Evolutionary conservation across 2,797 vertebrate genomes (phyloP).

Genomic region (Taenioides sp.): DNA sequence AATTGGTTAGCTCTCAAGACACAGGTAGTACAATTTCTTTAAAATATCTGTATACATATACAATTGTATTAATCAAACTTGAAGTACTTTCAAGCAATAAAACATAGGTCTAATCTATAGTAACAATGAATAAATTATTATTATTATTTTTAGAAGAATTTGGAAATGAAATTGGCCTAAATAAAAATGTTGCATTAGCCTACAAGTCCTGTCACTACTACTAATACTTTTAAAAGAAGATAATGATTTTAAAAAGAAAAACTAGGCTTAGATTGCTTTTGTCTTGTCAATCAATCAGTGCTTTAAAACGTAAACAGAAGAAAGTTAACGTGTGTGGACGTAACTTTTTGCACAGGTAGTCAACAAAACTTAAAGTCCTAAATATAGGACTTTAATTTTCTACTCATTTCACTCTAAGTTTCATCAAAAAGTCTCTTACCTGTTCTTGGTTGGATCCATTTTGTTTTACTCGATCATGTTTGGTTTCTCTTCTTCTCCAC

Average conservation of each 20-base stretch:
- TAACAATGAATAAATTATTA: too few species aligned
- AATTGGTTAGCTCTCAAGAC: not conserved
- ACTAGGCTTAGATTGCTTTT: not conserved
- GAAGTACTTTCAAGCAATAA: not conserved
- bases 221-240: not conserved
- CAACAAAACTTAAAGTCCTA: slow-evolving; percentile 22
- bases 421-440: slow-evolving; percentile 56
- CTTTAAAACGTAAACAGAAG: slow-evolving; percentile 1
- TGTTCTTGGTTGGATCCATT: slow-evolving; percentile 69
- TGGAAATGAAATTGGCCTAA: not conserved
- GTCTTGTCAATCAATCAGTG: slow-evolving; percentile 18
- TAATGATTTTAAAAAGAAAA: not conserved
- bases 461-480: slow-evolving; percentile 71
- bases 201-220: not conserved
- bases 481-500: slow-evolving; percentile 56
- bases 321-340: not conserved
- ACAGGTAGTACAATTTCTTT: not conserved
- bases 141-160: not conserved
- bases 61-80: not conserved
- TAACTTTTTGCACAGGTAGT: not conserved
- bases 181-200: not conserved
- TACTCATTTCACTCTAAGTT: too few species aligned
- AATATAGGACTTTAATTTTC: too few species aligned
- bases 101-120: not conserved
- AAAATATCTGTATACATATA: not conserved